Evolutionary conservation across 2,888 invertebrate species (phyloP).

Genomic region (Acronicta aceris): DNA sequence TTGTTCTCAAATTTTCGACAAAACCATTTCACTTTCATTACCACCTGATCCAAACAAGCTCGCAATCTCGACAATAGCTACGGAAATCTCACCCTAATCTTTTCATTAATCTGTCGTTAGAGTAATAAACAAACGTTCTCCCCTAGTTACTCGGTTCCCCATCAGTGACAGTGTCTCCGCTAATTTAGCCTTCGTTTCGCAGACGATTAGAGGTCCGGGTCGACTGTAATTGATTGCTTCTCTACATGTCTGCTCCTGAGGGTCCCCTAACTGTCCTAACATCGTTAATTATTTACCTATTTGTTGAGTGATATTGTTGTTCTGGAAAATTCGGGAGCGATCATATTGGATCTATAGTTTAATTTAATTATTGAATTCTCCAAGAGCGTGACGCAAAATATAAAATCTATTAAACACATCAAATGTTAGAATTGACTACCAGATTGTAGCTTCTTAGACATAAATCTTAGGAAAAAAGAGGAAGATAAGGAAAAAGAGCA

Average conservation of each 20-base stretch:
- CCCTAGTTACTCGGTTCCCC: slow-evolving; percentile 37
- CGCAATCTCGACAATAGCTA: slow-evolving; percentile 5
- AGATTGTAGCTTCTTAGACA: too few species aligned
- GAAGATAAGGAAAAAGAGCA: too few species aligned
- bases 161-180: slow-evolving; percentile 70
- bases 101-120: slow-evolving; percentile 51
- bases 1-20: slow-evolving; percentile 4
- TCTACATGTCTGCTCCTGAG: slow-evolving; percentile 51
- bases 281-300: slow-evolving; percentile 41
- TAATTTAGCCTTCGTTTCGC: slow-evolving; percentile 63
- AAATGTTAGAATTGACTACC: too few species aligned
- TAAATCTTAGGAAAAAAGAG: too few species aligned
- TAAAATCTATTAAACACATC: too few species aligned
- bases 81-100: slow-evolving; percentile 38
- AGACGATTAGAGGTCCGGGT: slow-evolving; percentile 63
- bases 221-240: slow-evolving; percentile 66
- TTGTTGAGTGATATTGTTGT: slow-evolving; percentile 25
- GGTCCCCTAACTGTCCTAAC: slow-evolving; percentile 35
- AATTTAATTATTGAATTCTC: too few species aligned
- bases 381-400: too few species aligned
- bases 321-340: slow-evolving; percentile 19
- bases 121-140: slow-evolving; percentile 32
- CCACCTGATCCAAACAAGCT: slow-evolving; percentile 11
- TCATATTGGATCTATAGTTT: background rate
- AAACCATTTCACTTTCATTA: slow-evolving; percentile 19